A percentile compares a stretch with the other conserved stretches of the same genome.
These are phyloP conservation scores for Narcine bancroftii DNA, from an alignment of 2,113 vertebrate genomes.

Conservation along the genomic window DNA sequence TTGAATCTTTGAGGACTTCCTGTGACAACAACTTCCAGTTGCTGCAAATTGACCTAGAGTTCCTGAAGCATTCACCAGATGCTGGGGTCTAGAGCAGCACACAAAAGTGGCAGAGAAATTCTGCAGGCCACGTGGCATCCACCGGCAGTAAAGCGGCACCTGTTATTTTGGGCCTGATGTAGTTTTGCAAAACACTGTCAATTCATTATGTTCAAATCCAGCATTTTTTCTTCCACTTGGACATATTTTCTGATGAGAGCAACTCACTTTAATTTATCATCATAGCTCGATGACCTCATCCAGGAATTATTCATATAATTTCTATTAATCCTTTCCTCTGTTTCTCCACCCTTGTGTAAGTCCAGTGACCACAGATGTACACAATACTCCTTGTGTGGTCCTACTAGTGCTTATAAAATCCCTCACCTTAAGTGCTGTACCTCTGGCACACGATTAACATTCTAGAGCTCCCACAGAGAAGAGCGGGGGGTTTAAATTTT, in stretches of 20 bases:
- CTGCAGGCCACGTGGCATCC: too few relatives aligned
- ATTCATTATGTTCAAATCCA: not conserved
- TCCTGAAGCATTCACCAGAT: not conserved
- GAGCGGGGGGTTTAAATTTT: not conserved
- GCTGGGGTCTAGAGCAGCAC: too few relatives aligned
- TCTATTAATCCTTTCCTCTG: not conserved
- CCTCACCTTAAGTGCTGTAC: not conserved
- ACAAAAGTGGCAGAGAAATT: too few relatives aligned
- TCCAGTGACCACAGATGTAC: not conserved
- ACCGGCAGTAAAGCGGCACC: too few relatives aligned
- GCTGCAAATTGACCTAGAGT: not conserved
- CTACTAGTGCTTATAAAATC: not conserved
- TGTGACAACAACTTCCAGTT: not conserved
- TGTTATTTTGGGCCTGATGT: too few relatives aligned
- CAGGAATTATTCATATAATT: not conserved
- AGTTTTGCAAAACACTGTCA: not conserved
- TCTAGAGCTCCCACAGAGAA: not conserved
- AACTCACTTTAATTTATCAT: not conserved
- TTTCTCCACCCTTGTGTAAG: not conserved
- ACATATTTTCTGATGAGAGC: not conserved
- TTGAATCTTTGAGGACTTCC: not conserved
- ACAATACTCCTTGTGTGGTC: constrained; percentile 26
- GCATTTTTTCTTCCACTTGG: not conserved
- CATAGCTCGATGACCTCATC: not conserved
- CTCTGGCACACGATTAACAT: not conserved